phyloP scores from a whole-genome alignment of 2,888 invertebrate genomes.

The Lithosia quadra region DNA sequence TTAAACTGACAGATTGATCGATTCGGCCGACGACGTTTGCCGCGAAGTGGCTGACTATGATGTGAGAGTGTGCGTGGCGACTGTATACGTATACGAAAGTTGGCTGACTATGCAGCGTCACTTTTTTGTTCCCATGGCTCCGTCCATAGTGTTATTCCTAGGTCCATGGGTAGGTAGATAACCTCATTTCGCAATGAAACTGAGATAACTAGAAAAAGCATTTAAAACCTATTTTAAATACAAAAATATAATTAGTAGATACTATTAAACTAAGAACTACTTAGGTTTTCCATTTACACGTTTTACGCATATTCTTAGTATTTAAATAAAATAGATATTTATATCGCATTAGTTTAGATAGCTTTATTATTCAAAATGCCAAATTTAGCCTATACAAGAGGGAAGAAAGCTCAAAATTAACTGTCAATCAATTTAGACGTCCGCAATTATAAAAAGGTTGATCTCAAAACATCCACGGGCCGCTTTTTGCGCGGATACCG shows the following conservation, averaged over 20 bases:
- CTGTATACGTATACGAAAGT: no score
- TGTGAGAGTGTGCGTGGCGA: no score
- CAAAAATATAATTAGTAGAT: no score
- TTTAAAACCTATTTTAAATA: neutral
- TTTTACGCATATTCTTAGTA: neutral
- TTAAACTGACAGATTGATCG: no score
- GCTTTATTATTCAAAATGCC: constrained; percentile 8
- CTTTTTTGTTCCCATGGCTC: no score
- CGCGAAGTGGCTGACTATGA: no score
- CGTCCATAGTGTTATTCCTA: no score
- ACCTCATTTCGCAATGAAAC: no score
- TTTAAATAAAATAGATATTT: neutral
- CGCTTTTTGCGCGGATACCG: constrained; percentile 81
- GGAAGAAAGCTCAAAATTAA: constrained; percentile 53
- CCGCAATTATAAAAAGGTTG: constrained; percentile 63
- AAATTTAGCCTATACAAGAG: constrained; percentile 41
- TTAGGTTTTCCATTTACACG: neutral
- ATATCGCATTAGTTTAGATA: neutral
- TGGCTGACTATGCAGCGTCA: no score
- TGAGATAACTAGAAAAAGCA: neutral
- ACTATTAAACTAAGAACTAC: neutral
- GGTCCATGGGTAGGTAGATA: no score
- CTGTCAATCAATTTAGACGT: constrained; percentile 56
- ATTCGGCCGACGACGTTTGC: no score
- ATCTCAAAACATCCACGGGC: constrained; percentile 62